These are phyloP conservation scores for Forbesichthys agassizii DNA, from an alignment of 2,113 vertebrate species.

Conservation along the genomic window DNA sequence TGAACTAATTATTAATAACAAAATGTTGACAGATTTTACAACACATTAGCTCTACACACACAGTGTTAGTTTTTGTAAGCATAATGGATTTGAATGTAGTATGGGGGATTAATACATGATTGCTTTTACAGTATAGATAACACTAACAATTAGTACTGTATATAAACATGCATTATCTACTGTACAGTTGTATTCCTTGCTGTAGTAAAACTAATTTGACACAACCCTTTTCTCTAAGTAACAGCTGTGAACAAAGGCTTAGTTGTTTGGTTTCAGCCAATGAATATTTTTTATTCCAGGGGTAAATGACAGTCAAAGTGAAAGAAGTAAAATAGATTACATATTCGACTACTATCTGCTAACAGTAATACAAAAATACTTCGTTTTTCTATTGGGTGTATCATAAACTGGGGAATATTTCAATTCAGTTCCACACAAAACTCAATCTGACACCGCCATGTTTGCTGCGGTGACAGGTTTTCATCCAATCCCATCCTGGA, in stretches of 20 bases:
- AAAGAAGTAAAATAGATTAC: slow-evolving; percentile 60
- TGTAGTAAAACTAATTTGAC: no score
- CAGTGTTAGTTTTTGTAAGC: no score
- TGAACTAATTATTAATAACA: no score
- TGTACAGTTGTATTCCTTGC: no score
- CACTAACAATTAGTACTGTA: no score
- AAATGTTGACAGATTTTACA: no score
- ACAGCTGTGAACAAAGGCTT: background rate
- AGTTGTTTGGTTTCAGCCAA: slow-evolving; percentile 8
- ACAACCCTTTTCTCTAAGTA: no score
- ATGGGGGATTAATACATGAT: no score
- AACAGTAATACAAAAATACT: slow-evolving; percentile 70
- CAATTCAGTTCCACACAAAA: slow-evolving; percentile 23
- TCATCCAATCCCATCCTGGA: slow-evolving; percentile 16
- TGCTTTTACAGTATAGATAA: no score
- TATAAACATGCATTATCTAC: no score
- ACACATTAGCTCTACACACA: no score
- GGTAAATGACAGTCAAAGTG: slow-evolving; percentile 47
- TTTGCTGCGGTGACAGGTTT: background rate
- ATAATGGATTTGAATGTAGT: no score
- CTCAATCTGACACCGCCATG: background rate
- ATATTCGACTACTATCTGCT: slow-evolving; percentile 33
- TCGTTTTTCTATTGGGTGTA: slow-evolving; percentile 41
- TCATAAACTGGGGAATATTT: slow-evolving; percentile 44
- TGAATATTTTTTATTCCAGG: slow-evolving; percentile 48